Evolutionary conservation across 2,888 invertebrate genomes (phyloP).

Genomic region (Clostera curtula): DNA sequence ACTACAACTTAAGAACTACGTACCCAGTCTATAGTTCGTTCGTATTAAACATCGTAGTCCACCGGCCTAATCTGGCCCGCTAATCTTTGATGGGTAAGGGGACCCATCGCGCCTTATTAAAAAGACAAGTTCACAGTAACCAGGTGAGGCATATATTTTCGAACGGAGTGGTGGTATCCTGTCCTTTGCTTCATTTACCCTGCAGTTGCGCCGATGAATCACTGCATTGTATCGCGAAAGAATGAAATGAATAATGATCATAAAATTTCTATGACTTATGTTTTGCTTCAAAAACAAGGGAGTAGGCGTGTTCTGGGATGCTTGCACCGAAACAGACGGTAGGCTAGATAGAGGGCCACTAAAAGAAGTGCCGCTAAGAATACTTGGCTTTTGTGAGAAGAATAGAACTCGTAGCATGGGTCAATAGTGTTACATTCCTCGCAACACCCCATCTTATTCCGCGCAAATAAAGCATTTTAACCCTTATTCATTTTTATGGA

Average conservation of each 20-base stretch:
- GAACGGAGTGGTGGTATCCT: too few species aligned
- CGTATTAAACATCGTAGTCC: too few species aligned
- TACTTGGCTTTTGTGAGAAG: constrained; percentile 25
- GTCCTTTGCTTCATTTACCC: too few species aligned
- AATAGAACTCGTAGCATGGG: constrained; percentile 22
- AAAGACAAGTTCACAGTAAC: too few species aligned
- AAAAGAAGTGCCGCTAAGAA: constrained; percentile 27
- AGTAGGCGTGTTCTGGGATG: constrained; percentile 25
- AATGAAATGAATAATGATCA: background rate
- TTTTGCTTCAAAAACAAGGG: constrained; percentile 6
- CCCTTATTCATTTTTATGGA: constrained; percentile 4
- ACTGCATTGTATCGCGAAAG: too few species aligned
- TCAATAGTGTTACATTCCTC: constrained; percentile 26
- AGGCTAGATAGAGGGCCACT: constrained; percentile 28
- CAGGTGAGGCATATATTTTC: too few species aligned
- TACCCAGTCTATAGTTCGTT: too few species aligned
- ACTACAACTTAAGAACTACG: too few species aligned
- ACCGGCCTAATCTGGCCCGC: too few species aligned
- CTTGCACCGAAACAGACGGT: constrained; percentile 31
- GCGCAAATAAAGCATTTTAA: constrained; percentile 2
- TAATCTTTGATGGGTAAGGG: too few species aligned
- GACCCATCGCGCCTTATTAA: too few species aligned
- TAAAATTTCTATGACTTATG: background rate
- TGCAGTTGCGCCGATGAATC: too few species aligned
- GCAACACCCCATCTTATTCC: constrained; percentile 33